A percentile compares a stretch with the other conserved stretches of the same genome.
Evolutionary conservation across 2,113 vertebrate genomes (phyloP).

Genomic region (Embiotoca jacksoni): DNA sequence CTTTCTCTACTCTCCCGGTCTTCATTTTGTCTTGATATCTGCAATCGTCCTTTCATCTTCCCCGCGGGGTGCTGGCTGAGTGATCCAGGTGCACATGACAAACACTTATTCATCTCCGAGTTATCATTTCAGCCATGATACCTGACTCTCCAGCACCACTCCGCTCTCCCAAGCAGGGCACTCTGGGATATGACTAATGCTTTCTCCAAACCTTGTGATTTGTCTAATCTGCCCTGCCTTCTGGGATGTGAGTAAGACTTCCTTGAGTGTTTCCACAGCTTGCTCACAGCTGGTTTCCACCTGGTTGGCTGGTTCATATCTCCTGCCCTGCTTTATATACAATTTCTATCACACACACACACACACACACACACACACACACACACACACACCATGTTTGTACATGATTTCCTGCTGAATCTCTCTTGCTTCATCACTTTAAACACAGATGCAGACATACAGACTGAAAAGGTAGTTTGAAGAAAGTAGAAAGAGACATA

Average conservation of each 20-base stretch:
- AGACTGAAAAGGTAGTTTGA: conserved; percentile 24
- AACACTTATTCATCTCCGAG: conserved; percentile 71
- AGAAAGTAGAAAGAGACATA: conserved; percentile 36
- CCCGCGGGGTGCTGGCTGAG: conserved; percentile 60
- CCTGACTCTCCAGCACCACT: conserved; percentile 64
- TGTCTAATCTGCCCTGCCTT: conserved; percentile 68
- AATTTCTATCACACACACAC: too few species aligned
- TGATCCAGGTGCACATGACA: conserved; percentile 65
- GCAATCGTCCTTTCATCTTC: conserved; percentile 66
- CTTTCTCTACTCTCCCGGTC: conserved; percentile 26
- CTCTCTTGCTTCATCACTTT: conserved; percentile 23
- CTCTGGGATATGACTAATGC: conserved; percentile 72
- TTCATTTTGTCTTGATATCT: conserved; percentile 50
- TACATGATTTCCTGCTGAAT: conserved; percentile 41
- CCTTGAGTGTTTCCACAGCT: conserved; percentile 56
- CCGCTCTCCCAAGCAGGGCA: conserved; percentile 58
- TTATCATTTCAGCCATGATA: conserved; percentile 74
- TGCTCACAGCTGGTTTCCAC: conserved; percentile 67
- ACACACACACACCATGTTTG: conserved; percentile 1
- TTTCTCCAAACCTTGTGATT: conserved; percentile 62
- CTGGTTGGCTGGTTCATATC: conserved; percentile 59
- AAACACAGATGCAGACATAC: conserved; percentile 35
- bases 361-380: not conserved
- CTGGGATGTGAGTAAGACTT: conserved; percentile 66
- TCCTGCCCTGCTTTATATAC: conserved; percentile 37